Conservation (phyloP, 2,797 vertebrate genomes). For the Gymnothorax javanicus region DNA sequence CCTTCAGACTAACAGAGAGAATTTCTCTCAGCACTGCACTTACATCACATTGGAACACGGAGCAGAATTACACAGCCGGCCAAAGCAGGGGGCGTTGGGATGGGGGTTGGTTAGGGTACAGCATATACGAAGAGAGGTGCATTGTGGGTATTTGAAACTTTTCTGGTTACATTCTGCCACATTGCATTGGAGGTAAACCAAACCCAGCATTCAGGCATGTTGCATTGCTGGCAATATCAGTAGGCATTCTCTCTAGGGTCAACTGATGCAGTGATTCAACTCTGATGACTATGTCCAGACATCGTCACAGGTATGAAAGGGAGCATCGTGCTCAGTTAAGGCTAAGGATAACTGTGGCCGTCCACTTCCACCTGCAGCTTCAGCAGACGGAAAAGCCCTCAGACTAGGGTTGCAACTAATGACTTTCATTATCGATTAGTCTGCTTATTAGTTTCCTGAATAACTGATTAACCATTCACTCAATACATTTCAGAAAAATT, state of each 20-base stretch:
- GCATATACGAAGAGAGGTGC: not conserved
- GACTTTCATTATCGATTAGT: no score
- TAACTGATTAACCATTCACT: no score
- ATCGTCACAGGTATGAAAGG: not conserved
- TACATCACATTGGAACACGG: constrained; percentile 75
- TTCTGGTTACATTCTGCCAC: not conserved
- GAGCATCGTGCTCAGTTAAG: not conserved
- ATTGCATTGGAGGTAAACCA: not conserved
- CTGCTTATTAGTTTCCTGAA: no score
- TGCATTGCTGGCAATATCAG: not conserved
- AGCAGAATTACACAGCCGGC: constrained; percentile 71
- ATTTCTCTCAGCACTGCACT: constrained; percentile 60
- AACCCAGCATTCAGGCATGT: not conserved
- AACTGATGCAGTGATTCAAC: not conserved
- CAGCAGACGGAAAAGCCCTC: not conserved
- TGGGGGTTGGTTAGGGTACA: not conserved
- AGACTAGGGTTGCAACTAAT: not conserved
- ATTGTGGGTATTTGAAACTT: not conserved
- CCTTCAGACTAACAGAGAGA: constrained; percentile 54
- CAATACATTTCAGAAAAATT: no score
- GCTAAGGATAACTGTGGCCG: not conserved
- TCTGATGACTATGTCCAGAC: not conserved
- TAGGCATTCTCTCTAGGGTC: not conserved
- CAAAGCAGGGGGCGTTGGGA: constrained; percentile 53
- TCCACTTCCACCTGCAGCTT: not conserved